phyloP scores from a whole-genome alignment of 2,113 vertebrate species.

The Tenrec ecaudatus region DNA sequence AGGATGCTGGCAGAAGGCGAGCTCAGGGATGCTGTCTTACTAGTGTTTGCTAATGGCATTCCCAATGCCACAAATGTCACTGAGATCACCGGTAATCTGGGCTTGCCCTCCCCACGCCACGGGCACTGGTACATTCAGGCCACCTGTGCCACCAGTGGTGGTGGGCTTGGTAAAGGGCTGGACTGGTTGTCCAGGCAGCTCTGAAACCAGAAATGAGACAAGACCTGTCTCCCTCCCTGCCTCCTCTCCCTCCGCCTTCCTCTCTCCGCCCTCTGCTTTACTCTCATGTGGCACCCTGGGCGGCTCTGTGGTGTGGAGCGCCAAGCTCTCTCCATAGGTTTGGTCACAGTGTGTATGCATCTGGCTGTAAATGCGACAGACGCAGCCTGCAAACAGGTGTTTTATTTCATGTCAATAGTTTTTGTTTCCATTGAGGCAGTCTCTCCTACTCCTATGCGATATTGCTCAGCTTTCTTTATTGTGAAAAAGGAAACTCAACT shows the following conservation, averaged over 20 bases:
- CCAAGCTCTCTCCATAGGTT: conserved; percentile 90
- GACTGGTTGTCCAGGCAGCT: conserved; percentile 98
- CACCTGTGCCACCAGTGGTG: conserved; percentile 96
- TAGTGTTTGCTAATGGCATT: conserved; percentile 98
- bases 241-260: conserved; percentile 78
- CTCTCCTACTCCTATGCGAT: conserved; percentile 95
- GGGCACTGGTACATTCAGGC: conserved; percentile 99
- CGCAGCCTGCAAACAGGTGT: conserved; percentile 90
- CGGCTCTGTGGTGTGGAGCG: conserved; percentile 91
- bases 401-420: conserved; percentile 97
- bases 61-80: conserved; percentile 98
- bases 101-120: conserved; percentile 93
- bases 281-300: conserved; percentile 92
- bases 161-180: conserved; percentile 98
- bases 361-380: conserved; percentile 89
- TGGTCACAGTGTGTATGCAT: conserved; percentile 89
- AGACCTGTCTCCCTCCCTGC: not conserved
- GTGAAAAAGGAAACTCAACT: conserved; percentile 86
- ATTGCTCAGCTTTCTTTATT: conserved; percentile 91
- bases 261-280: conserved; percentile 87
- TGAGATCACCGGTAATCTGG: conserved; percentile 97
- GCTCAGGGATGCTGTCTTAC: conserved; percentile 94
- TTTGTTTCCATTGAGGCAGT: conserved; percentile 92
- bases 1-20: conserved; percentile 98
- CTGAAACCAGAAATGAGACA: conserved; percentile 93